These are phyloP conservation scores for Stegostoma tigrinum DNA, from an alignment of 2,113 vertebrate genomes.

Conservation along the genomic window DNA sequence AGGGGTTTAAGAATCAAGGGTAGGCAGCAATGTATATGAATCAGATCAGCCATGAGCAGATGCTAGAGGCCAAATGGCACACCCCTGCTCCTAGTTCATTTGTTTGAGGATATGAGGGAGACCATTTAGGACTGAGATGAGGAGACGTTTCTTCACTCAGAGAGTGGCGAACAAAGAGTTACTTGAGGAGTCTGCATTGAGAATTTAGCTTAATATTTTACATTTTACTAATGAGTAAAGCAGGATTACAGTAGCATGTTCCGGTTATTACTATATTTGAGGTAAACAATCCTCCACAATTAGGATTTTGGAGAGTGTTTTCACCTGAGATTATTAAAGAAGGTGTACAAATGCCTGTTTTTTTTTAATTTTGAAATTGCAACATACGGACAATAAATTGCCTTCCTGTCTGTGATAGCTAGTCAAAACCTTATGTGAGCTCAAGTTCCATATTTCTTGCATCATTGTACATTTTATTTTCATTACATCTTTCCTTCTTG, in stretches of 20 bases:
- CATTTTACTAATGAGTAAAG: background rate
- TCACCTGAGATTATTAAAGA: background rate
- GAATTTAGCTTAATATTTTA: background rate
- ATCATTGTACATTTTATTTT: background rate
- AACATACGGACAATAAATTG: background rate
- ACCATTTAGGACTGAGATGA: too few species aligned
- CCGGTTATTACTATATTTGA: background rate
- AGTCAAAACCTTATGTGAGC: background rate
- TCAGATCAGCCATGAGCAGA: too few species aligned
- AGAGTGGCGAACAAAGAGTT: background rate
- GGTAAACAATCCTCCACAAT: background rate
- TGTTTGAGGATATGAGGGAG: too few species aligned
- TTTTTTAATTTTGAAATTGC: background rate
- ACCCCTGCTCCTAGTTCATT: too few species aligned
- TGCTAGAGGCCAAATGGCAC: too few species aligned
- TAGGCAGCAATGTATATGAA: too few species aligned
- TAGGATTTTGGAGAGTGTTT: background rate
- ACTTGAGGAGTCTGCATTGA: background rate
- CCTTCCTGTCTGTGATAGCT: background rate
- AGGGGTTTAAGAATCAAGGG: too few species aligned
- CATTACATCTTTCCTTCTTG: conserved; percentile 7
- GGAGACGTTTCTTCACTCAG: too few species aligned
- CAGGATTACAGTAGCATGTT: background rate
- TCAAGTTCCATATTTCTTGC: conserved; percentile 20
- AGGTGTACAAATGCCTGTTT: background rate